A percentile compares a stretch with the other conserved stretches of the same genome.
phyloP scores from a whole-genome alignment of 2,797 vertebrate genomes.

The Epinephelus awoara region DNA sequence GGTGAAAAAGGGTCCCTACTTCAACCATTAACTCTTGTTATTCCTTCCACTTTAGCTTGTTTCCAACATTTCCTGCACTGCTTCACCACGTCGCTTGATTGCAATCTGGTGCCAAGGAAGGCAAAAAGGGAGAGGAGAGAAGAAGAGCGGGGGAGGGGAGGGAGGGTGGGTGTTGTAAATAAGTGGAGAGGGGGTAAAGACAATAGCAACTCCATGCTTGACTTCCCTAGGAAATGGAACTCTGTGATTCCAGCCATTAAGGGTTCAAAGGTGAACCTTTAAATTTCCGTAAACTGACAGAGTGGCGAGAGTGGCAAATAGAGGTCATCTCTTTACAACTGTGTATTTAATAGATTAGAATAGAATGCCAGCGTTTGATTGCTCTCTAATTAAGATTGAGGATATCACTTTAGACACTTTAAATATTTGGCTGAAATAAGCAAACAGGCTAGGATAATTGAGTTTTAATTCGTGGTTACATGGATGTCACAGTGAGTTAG shows the following conservation, averaged over 20 bases:
- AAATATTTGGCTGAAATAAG: constrained; percentile 3
- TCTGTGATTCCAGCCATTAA: constrained; percentile 69
- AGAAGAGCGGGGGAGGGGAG: neutral
- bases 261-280: constrained; percentile 76
- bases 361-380: constrained; percentile 39
- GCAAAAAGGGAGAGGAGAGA: constrained; percentile 29
- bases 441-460: neutral
- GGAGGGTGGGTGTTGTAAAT: constrained; percentile 43
- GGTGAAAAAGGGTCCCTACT: constrained; percentile 72
- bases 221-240: constrained; percentile 81
- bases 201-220: constrained; percentile 75
- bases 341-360: constrained; percentile 33
- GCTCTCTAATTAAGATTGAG: constrained; percentile 34
- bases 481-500: constrained; percentile 2
- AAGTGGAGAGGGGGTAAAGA: constrained; percentile 55
- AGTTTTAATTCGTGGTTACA: constrained; percentile 16
- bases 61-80: constrained; percentile 73
- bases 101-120: constrained; percentile 73
- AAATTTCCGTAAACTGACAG: constrained; percentile 66
- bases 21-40: constrained; percentile 71
- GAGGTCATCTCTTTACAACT: constrained; percentile 57
- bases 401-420: constrained; percentile 22
- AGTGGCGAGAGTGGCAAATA: constrained; percentile 55
- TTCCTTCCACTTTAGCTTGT: constrained; percentile 68
- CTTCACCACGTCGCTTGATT: constrained; percentile 72